Evolutionary conservation across 2,888 invertebrate genomes (phyloP).

Genomic region (Neoscelio sp.): DNA sequence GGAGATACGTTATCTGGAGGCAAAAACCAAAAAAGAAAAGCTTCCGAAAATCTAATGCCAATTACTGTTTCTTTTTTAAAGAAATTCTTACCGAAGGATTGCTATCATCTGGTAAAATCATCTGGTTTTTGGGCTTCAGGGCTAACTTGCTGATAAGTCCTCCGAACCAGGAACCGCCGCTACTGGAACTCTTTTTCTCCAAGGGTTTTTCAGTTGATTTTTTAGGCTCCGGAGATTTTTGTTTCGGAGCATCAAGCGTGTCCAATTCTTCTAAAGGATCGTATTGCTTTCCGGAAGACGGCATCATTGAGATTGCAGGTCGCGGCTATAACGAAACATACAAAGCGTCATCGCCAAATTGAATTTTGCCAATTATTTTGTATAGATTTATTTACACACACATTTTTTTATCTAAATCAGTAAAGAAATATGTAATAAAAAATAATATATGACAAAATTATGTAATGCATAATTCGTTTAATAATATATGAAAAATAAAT

Average conservation of each 20-base stretch:
- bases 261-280: conserved; percentile 82
- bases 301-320: conserved; percentile 79
- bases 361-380: conserved; percentile 23
- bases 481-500: too few species aligned
- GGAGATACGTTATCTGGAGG: conserved; percentile 24
- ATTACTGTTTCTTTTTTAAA: too few species aligned
- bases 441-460: too few species aligned
- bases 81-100: conserved; percentile 90
- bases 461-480: too few species aligned
- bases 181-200: conserved; percentile 80
- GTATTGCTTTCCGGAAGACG: conserved; percentile 79
- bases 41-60: too few species aligned
- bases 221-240: conserved; percentile 71
- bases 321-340: conserved; percentile 79
- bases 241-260: conserved; percentile 76
- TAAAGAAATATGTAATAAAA: too few species aligned
- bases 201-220: conserved; percentile 72
- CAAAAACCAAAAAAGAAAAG: neutral
- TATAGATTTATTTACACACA: neutral
- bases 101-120: conserved; percentile 97
- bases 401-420: too few species aligned
- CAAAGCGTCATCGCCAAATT: conserved; percentile 75
- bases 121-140: conserved; percentile 95
- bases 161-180: conserved; percentile 90
- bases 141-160: conserved; percentile 93